Percentiles rank a stretch among this genome's conserved stretches.
Evolutionary conservation across 2,888 invertebrate species (phyloP).

Genomic region (Thyatira batis): DNA sequence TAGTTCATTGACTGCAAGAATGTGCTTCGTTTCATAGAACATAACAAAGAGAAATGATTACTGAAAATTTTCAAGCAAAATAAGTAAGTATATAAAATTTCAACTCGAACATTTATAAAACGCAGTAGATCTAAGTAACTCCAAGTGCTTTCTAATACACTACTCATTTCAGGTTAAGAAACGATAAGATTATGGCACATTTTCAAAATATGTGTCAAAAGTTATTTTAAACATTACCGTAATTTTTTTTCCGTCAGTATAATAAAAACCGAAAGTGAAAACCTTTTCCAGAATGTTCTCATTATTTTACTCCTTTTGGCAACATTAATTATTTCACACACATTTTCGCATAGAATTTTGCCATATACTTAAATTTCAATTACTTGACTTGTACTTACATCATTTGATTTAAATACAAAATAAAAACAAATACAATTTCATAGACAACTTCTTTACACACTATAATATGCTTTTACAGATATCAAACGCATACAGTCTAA

Average conservation of each 20-base stretch:
- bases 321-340: not conserved
- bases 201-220: too few species aligned
- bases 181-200: too few species aligned
- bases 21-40: conserved; percentile 30
- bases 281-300: too few species aligned
- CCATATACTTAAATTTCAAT: not conserved
- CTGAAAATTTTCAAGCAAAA: not conserved
- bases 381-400: not conserved
- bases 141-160: too few species aligned
- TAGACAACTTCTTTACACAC: conserved; percentile 30
- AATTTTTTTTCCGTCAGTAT: too few species aligned
- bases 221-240: too few species aligned
- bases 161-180: too few species aligned
- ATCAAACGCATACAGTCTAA: conserved; percentile 57
- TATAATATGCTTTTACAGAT: conserved; percentile 74
- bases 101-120: too few species aligned
- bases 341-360: not conserved
- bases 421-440: not conserved
- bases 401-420: not conserved
- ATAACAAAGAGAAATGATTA: too few species aligned
- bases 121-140: too few species aligned
- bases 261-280: too few species aligned
- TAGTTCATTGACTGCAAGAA: conserved; percentile 38
- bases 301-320: too few species aligned
- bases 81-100: not conserved